A percentile compares a stretch with the other conserved stretches of the same genome.
These are phyloP conservation scores for Papilio elwesi DNA, from an alignment of 2,888 invertebrate species.

Conservation along the genomic window DNA sequence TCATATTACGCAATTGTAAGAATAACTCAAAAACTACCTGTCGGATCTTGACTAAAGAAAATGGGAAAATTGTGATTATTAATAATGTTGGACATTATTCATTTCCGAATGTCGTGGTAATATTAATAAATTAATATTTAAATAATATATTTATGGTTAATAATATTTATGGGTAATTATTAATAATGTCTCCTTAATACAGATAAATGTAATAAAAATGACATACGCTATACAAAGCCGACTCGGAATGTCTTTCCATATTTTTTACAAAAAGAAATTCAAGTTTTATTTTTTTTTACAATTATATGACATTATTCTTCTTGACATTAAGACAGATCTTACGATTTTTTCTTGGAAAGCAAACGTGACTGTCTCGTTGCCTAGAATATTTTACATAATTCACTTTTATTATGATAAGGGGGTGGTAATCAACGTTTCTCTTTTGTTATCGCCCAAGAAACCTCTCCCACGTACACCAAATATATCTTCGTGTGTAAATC, in stretches of 20 bases:
- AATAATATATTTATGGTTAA: no score
- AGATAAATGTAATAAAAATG: no score
- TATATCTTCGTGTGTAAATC: conserved; percentile 35
- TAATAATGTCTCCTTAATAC: no score
- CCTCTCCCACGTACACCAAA: conserved; percentile 33
- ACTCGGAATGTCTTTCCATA: background rate
- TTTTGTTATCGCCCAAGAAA: conserved; percentile 31
- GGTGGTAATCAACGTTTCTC: conserved; percentile 36
- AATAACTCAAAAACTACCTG: no score
- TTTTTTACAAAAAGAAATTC: background rate
- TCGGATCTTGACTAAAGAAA: no score
- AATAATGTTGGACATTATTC: no score
- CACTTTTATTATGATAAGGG: conserved; percentile 38
- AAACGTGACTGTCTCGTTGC: conserved; percentile 4
- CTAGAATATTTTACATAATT: conserved; percentile 40
- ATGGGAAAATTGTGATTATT: no score
- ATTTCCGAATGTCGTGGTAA: no score
- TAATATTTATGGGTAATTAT: no score
- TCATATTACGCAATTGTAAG: no score
- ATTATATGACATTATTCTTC: background rate
- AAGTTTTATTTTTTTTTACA: background rate
- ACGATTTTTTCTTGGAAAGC: conserved; percentile 1
- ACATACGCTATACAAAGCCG: no score
- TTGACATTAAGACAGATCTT: conserved; percentile 1
- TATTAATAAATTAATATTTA: no score